Evolutionary conservation across 2,888 invertebrate species (phyloP).

Genomic region (Eristalis intricaria): DNA sequence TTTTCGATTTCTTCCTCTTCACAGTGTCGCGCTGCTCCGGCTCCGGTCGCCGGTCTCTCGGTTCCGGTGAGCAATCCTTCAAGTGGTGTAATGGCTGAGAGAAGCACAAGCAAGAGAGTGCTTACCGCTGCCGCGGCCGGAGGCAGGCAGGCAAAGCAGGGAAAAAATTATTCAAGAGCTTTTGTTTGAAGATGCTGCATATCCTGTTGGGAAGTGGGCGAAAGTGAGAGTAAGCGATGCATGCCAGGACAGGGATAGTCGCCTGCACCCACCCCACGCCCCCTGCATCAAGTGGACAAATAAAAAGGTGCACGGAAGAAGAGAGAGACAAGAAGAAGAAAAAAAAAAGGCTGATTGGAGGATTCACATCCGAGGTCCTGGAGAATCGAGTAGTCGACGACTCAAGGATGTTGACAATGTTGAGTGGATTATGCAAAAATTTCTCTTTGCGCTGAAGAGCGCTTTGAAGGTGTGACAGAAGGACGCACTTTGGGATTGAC

Average conservation of each 20-base stretch:
- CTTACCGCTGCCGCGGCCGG: neutral
- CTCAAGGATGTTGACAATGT: constrained; percentile 65
- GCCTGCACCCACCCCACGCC: neutral
- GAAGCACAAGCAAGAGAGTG: constrained; percentile 33
- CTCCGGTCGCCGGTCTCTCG: neutral
- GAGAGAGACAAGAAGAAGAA: neutral
- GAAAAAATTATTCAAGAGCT: constrained; percentile 65
- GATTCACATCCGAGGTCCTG: neutral
- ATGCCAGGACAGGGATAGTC: constrained; percentile 41
- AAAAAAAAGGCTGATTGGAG: constrained; percentile 32
- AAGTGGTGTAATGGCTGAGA: constrained; percentile 65
- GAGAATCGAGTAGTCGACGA: constrained; percentile 54
- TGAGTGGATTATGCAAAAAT: constrained; percentile 67
- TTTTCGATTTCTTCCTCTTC: constrained; percentile 30
- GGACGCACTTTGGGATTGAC: constrained; percentile 44
- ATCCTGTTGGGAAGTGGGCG: constrained; percentile 19
- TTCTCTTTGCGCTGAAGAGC: constrained; percentile 22
- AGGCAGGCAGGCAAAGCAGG: neutral
- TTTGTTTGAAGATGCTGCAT: constrained; percentile 69
- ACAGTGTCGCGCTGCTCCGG: neutral
- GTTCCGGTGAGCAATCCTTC: constrained; percentile 46
- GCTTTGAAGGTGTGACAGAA: constrained; percentile 56
- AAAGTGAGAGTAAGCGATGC: constrained; percentile 56
- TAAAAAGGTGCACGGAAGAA: constrained; percentile 4
- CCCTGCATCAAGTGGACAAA: constrained; percentile 58